Base-by-base conservation (phyloP, 2,888 invertebrate genomes). In the Frankliniella intonsa region DNA sequence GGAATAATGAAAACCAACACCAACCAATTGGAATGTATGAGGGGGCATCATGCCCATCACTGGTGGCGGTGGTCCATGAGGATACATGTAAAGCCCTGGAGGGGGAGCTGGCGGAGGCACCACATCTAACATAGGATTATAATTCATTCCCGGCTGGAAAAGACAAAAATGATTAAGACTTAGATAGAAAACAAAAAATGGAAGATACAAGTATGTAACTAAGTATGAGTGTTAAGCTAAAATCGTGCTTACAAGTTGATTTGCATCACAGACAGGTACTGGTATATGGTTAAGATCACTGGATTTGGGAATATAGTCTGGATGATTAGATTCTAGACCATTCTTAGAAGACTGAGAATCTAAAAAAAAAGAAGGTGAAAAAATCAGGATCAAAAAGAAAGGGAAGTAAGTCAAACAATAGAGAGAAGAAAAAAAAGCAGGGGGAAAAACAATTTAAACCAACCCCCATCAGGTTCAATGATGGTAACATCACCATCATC, bases 401-500 rank as follows among this genome's bases (percentile, higher is more conserved):
- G 38, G 38, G 5, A 38, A 38, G 38, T n/a, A n/a, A n/a, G n/a
- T n/a, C n/a, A 55, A 55, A 55, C 7, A 55, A 38, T 38, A 38
- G 38, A 69, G 69, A n/a, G n/a, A 80, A 80, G 8, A 14, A 80
- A 14, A 17, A 2, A 7, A 49, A 80, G 14, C 8, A 80, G 27
- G 17, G 8, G 14, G 14, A 19, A 14, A 80, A 9, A 49, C 10
- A 80, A 62, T 62, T 11, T 22, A 2, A 25, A 76, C 25, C 12
- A 9, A 25, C 25, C 69, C 9, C 69, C 69, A 22, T 76, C 69
- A 76, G 27, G 76, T 17, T 81, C 82, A 22, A 79, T 76, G 62
- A n/a, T 80, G 19, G 81, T 25, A 76, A 80, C 82, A 76, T 84
- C 84, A 80, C 83, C 69, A 76, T 81, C 87, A 83, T 88, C 88